Conservation (phyloP, 2,797 vertebrate species). For the Pseudochromis fuscus region DNA sequence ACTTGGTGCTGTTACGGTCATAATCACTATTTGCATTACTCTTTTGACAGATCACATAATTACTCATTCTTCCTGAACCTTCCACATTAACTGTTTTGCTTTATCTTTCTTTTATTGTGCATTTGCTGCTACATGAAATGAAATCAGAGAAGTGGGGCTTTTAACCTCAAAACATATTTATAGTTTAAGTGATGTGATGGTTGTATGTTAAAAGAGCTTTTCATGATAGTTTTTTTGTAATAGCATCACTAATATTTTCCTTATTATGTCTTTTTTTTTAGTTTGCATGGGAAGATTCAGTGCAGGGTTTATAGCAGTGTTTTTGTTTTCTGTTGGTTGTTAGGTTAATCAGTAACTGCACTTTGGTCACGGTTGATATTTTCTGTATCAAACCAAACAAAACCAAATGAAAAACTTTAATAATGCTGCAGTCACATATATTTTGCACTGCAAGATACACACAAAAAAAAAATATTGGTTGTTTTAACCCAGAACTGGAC, state of each 20-base stretch:
- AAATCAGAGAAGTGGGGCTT: slow-evolving; percentile 25
- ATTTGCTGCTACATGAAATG: slow-evolving; percentile 6
- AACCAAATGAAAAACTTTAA: too few species aligned
- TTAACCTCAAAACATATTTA: slow-evolving; percentile 43
- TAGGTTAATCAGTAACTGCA: background rate
- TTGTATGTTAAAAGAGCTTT: background rate
- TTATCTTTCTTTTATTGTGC: background rate
- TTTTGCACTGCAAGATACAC: too few species aligned
- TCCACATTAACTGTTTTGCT: background rate
- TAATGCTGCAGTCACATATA: too few species aligned
- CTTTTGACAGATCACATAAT: slow-evolving; percentile 37
- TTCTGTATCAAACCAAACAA: too few species aligned
- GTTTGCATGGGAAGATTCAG: background rate
- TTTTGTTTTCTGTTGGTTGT: background rate
- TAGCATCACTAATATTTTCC: background rate
- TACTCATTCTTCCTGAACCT: slow-evolving; percentile 7
- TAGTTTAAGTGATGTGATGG: slow-evolving; percentile 3
- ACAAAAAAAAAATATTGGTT: too few species aligned
- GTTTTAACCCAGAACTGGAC: too few species aligned
- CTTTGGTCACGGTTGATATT: background rate
- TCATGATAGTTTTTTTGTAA: background rate
- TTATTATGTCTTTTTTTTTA: background rate
- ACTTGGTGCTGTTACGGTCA: slow-evolving; percentile 6
- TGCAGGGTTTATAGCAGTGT: background rate
- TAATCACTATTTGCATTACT: slow-evolving; percentile 41